Evolutionary conservation across 2,113 vertebrate genomes (phyloP).

Genomic region (Actinemys pallida): DNA sequence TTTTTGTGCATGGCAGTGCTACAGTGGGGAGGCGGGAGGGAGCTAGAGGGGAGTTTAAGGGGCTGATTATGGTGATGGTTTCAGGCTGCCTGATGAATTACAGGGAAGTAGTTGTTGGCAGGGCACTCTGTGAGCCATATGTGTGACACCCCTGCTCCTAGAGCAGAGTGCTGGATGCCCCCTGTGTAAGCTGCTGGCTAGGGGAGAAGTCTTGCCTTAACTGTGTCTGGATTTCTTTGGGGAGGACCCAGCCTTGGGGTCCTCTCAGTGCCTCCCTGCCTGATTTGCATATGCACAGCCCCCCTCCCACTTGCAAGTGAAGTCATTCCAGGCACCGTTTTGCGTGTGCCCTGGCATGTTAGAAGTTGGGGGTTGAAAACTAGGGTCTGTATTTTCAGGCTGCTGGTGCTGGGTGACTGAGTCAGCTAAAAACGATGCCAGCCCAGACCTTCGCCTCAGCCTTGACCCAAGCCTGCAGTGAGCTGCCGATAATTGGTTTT

Average conservation of each 20-base stretch:
- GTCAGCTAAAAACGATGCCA: neutral
- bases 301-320: too few relatives aligned
- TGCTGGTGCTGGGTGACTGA: neutral
- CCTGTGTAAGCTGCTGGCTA: rapidly evolving
- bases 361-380: neutral
- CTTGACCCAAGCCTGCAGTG: neutral
- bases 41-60: neutral
- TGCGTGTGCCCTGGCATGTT: neutral
- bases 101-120: neutral
- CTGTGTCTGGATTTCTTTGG: neutral
- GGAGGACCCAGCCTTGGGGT: neutral
- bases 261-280: neutral
- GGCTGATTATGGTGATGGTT: neutral
- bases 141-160: neutral
- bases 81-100: neutral
- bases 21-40: neutral
- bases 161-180: neutral
- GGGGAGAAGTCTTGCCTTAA: neutral
- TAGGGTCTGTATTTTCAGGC: neutral
- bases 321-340: neutral
- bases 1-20: neutral
- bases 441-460: neutral
- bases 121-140: neutral
- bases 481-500: rapidly evolving
- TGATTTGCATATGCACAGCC: neutral